Base-by-base conservation (phyloP, 2,888 invertebrate species). In the Palloptera scutellata region DNA sequence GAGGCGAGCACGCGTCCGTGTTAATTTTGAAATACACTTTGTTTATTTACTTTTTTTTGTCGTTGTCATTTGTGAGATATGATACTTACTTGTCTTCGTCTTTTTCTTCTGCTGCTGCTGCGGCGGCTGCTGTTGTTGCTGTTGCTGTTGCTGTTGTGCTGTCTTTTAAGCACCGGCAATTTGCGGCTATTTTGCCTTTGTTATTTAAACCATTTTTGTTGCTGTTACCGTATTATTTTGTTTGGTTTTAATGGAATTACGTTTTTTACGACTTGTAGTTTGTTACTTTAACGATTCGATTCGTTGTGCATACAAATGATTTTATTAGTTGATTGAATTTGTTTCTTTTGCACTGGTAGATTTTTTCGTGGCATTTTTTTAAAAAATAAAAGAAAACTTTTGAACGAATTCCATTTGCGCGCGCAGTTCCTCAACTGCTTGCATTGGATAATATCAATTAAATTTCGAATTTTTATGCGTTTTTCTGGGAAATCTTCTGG, bases 221-320 rank as follows among this genome's bases (percentile, higher is more conserved):
- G 30, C 6, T 30, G 30, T 30, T 4, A 30, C 2, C 30, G 30
- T 30, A 30, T 30, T 30, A 30, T 30, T 30, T 30, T 30, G 2
- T 30, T 30, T 30, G 30, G 30, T 30, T 75, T 75, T 70, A 73
- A 73, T 74, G 74, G 71, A 74, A 73, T 75, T 72, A 64, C 70
- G 71, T 72, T 76, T 70, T 80, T 80, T 77, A 82, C 77, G 82
- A 80, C 76, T 76, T 77, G 78, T 76, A 75, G 69, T 74, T 72
- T 75, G 75, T 75, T 76, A 75, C 75, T 78, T 78, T 79, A 74
- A 75, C 75, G 74, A 74, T 77, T 74, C 68, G 74, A 70, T 77
- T 73, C 78, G 79, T 71, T 76, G 77, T 77, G 81, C 81, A 81
- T 81, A 81, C 82, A 81, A 81, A 81, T 81, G 77, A 82, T 79